phyloP scores from a whole-genome alignment of 2,797 vertebrate species.

The Remorina albescens region DNA sequence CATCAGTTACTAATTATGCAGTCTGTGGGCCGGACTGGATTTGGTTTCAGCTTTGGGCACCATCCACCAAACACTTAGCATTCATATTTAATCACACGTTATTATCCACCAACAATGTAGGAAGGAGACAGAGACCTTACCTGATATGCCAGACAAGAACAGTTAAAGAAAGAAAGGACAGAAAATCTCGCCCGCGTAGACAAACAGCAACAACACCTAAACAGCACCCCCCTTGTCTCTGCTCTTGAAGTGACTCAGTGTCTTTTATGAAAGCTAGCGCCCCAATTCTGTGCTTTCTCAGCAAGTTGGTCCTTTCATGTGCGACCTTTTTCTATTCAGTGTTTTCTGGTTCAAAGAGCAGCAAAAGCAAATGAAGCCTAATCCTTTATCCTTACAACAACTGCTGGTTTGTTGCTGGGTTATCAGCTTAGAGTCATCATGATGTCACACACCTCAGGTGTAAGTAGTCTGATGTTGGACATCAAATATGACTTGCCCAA shows the following conservation, averaged over 20 bases:
- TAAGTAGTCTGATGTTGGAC: conserved; percentile 74
- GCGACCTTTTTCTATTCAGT: conserved; percentile 60
- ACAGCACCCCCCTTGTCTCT: conserved; percentile 19
- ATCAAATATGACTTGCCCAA: conserved; percentile 79
- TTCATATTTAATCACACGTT: conserved; percentile 88
- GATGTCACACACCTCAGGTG: conserved; percentile 78
- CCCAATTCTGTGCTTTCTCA: conserved; percentile 72
- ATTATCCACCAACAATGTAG: conserved; percentile 86
- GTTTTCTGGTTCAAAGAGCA: conserved; percentile 81
- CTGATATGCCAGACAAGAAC: conserved; percentile 79
- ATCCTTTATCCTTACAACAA: conserved; percentile 79
- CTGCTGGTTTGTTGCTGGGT: conserved; percentile 67
- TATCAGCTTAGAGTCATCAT: conserved; percentile 78
- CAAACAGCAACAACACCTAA: conserved; percentile 39
- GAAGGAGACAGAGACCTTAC: conserved; percentile 82
- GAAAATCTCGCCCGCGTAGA: conserved; percentile 58
- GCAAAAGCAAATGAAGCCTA: conserved; percentile 71
- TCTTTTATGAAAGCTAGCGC: conserved; percentile 71
- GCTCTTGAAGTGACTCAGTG: conserved; percentile 71
- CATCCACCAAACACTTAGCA: conserved; percentile 88
- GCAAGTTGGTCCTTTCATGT: conserved; percentile 77
- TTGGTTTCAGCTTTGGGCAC: conserved; percentile 84
- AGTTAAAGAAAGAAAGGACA: conserved; percentile 63
- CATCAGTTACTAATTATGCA: conserved; percentile 87
- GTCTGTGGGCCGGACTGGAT: conserved; percentile 75